These are phyloP conservation scores for Agrypnia vestita DNA, from an alignment of 1,140 invertebrate species.

Conservation along the genomic window DNA sequence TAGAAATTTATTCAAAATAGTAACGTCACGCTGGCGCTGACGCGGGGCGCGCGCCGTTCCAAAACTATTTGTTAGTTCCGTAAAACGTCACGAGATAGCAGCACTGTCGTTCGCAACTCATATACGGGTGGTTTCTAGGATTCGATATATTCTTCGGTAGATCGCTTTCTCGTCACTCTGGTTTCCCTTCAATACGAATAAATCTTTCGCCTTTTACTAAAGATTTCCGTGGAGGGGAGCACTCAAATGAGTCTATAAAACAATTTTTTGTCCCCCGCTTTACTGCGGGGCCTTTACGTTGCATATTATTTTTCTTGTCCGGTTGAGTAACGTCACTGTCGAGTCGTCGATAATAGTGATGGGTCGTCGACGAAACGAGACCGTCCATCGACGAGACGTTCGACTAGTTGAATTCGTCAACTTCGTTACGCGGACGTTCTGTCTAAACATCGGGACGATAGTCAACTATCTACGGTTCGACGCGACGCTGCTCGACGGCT, in stretches of 20 bases:
- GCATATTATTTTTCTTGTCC: background rate
- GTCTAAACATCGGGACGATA: too few species aligned
- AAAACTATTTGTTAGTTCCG: background rate
- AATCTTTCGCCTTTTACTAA: slow-evolving; percentile 64
- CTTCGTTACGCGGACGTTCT: too few species aligned
- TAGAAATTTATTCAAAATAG: too few species aligned
- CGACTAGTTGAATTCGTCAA: background rate
- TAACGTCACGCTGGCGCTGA: too few species aligned
- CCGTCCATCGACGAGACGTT: background rate
- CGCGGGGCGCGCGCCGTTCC: too few species aligned
- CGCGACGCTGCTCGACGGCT: too few species aligned
- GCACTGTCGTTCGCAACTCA: background rate
- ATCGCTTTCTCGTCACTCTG: slow-evolving; percentile 57
- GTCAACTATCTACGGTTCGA: too few species aligned
- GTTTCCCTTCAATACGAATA: slow-evolving; percentile 63
- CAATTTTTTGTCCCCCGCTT: slow-evolving; percentile 57
- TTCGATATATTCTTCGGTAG: background rate
- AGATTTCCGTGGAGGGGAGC: slow-evolving; percentile 64
- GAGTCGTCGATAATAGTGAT: too few species aligned
- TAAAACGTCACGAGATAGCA: background rate
- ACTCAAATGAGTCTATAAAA: slow-evolving; percentile 62
- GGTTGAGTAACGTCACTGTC: too few species aligned
- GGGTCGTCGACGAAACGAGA: too few species aligned
- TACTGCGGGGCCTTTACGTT: slow-evolving; percentile 11
- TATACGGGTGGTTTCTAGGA: too few species aligned